Conservation (phyloP, 2,113 vertebrate species). For the Hippocampus comes region DNA sequence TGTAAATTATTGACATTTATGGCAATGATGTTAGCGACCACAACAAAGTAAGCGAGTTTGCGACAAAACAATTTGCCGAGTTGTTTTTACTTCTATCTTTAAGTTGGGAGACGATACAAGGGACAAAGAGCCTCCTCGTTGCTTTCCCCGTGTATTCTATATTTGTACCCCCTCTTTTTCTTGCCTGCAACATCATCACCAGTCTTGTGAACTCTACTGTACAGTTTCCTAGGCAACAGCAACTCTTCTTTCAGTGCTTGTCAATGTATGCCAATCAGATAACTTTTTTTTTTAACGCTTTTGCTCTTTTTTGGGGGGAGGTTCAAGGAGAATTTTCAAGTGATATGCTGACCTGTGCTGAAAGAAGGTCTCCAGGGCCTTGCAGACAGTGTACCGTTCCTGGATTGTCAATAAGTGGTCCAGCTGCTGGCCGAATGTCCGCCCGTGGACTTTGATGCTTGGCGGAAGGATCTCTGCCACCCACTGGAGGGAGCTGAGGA, state of each 20-base stretch:
- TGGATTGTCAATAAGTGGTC: slow-evolving; percentile 92
- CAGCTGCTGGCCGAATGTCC: slow-evolving; percentile 95
- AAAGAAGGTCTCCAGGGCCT: slow-evolving; percentile 93
- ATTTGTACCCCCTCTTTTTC: slow-evolving; percentile 4
- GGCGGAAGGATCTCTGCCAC: slow-evolving; percentile 95
- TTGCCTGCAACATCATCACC: not conserved
- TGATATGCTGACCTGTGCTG: slow-evolving; percentile 83
- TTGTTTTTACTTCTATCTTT: too few species aligned
- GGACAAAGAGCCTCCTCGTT: not conserved
- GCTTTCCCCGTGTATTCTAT: not conserved
- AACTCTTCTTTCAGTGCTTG: slow-evolving; percentile 1
- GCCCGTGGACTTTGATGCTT: slow-evolving; percentile 92
- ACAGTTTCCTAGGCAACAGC: slow-evolving; percentile 45
- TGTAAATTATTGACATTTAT: too few species aligned
- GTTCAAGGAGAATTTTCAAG: not conserved
- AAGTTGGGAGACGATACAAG: too few species aligned
- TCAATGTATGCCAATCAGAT: not conserved
- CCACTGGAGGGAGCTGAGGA: slow-evolving; percentile 95
- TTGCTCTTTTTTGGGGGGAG: not conserved
- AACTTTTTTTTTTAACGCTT: not conserved
- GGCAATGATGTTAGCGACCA: too few species aligned
- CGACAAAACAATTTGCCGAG: too few species aligned
- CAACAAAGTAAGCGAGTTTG: too few species aligned
- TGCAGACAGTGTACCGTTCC: slow-evolving; percentile 89
- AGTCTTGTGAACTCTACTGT: slow-evolving; percentile 2